Evolutionary conservation across 2,888 invertebrate species (phyloP), one percentile per base, ranked within the genome.

Genomic region (Lagria hirta): DNA sequence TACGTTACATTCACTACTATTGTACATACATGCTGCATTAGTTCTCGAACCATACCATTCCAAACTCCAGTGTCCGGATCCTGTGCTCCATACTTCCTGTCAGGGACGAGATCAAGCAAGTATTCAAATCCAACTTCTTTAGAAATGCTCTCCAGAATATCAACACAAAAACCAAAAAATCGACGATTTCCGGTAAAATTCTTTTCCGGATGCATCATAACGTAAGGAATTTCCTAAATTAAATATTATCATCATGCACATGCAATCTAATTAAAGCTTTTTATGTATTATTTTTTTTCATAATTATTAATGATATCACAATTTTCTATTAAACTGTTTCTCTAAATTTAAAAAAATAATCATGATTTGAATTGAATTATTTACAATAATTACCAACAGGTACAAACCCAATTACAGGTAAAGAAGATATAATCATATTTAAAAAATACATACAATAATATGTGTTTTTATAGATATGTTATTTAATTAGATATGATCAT

Each of bases 151-250:
- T 83, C 80, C 57, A 86, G 74, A 27, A 88, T 75, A 67, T 88
- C 88, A 50, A 88, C 82, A 71, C 87, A 87, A 71, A 86, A 88
- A 34, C 88, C 88, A 69, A 82, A 86, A 72, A 85, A 88, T 43
- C 85, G 76, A 52, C 79, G 78, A 66, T 88, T 88, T 27, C 84
- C 85, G 6, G 82, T 82, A 68, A 79, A 80, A 65, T 83, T 84
- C 69, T 81, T 83, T 48, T 76, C 80, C 51, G 75, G 74, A 62
- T 80, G 81, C 80, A 84, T 80, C 84, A 85, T 85, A 51, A 86
- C 83, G 68, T 85, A 86, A 1, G 86, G 85, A 21, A 74, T 78
- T 70, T 85, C 83, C 85, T 86, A 68, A 45, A 42, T 48, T 16
- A 42, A 27, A 35, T 20, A n/a, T 14, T 22, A 43, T 32, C 43